Evolutionary conservation across 2,113 vertebrate species (phyloP).

Genomic region (Pogona vitticeps): DNA sequence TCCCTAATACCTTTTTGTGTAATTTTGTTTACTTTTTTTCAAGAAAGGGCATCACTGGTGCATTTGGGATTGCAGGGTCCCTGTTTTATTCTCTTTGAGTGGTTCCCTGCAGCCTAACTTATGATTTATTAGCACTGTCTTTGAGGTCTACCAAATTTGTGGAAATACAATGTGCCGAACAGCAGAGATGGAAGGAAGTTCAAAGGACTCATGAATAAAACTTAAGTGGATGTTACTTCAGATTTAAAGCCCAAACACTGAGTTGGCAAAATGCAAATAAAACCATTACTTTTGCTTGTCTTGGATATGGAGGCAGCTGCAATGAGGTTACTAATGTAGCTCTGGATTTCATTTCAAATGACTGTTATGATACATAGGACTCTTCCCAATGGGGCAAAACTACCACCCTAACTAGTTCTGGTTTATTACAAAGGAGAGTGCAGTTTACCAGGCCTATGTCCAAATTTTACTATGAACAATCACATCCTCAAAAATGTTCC

Average conservation of each 20-base stretch:
- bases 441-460: too few species aligned
- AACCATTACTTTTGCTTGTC: constrained; percentile 55
- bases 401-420: background rate
- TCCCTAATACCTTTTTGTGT: constrained; percentile 62
- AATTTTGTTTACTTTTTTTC: constrained; percentile 56
- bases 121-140: constrained; percentile 58
- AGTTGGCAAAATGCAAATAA: constrained; percentile 57
- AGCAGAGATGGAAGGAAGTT: constrained; percentile 46
- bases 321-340: constrained; percentile 41
- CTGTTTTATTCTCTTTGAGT: constrained; percentile 14
- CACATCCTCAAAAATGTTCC: too few species aligned
- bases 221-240: constrained; percentile 50
- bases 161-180: constrained; percentile 35
- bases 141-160: constrained; percentile 48
- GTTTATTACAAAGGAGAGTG: too few species aligned
- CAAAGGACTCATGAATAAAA: constrained; percentile 65
- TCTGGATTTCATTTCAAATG: constrained; percentile 38
- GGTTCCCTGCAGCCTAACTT: constrained; percentile 50
- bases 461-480: too few species aligned
- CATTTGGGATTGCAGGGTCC: constrained; percentile 26
- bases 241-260: constrained; percentile 45
- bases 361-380: background rate
- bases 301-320: constrained; percentile 29
- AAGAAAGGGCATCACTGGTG: constrained; percentile 25
- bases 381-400: background rate